A percentile compares a stretch with the other conserved stretches of the same genome.
Evolutionary conservation across 35 echinoderm and acorn worm genomes (phyloP).

Genomic region (Lytechinus pictus): DNA sequence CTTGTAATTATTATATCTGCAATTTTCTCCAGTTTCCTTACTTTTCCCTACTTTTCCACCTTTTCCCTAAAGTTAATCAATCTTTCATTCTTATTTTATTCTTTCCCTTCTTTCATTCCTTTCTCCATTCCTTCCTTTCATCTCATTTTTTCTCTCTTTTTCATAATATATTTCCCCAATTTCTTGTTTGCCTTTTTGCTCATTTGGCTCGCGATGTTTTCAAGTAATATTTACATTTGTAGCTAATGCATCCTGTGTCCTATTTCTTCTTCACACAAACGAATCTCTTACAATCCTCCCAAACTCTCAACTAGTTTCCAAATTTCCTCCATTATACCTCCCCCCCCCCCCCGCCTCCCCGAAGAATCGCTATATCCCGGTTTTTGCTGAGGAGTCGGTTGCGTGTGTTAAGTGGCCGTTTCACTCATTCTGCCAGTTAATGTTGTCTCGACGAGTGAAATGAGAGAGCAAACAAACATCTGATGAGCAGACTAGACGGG

Average conservation of each 20-base stretch:
- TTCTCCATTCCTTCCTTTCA: background rate
- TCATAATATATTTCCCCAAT: background rate
- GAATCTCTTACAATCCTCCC: no score
- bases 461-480: constrained; percentile 36
- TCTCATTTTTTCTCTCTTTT: background rate
- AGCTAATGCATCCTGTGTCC: no score
- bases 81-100: background rate
- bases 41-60: background rate
- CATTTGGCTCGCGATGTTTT: background rate
- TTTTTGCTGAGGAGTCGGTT: background rate
- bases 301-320: background rate
- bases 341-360: no score
- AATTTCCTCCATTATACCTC: background rate
- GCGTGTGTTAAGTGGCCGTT: constrained; percentile 14
- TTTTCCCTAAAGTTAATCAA: no score
- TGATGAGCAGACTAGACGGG: constrained; percentile 39
- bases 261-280: no score
- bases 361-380: background rate
- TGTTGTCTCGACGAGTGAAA: constrained; percentile 51
- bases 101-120: background rate
- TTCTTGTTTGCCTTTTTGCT: background rate
- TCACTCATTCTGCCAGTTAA: constrained; percentile 17
- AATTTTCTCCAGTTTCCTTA: background rate
- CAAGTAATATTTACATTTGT: no score
- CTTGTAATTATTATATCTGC: no score